These are phyloP conservation scores for human DNA, from an alignment of 2,113 vertebrate species.

Conservation along the genomic window DNA sequence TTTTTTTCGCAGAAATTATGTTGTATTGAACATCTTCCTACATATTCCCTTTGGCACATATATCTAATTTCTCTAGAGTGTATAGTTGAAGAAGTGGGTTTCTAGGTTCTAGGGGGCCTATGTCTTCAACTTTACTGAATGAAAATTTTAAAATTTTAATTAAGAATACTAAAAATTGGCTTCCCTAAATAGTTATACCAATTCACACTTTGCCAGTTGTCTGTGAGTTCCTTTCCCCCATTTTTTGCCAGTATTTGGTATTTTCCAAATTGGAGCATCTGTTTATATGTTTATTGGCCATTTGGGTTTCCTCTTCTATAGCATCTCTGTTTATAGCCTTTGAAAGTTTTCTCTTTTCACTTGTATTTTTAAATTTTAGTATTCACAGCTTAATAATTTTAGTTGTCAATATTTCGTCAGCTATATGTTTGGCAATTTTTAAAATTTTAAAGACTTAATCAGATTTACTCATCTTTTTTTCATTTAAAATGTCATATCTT, in stretches of 20 bases:
- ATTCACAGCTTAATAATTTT: background rate
- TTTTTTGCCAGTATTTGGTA: background rate
- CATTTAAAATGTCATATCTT: background rate
- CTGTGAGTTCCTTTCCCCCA: background rate
- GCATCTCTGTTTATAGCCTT: background rate
- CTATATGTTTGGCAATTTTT: background rate
- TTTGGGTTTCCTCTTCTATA: background rate
- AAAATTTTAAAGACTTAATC: background rate
- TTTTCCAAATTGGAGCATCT: background rate
- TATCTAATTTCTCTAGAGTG: background rate
- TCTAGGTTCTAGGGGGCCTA: background rate
- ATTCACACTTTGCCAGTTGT: background rate
- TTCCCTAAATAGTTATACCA: background rate
- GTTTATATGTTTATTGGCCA: background rate
- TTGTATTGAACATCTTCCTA: background rate
- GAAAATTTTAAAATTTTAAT: background rate
- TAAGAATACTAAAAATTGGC: background rate
- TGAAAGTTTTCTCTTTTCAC: background rate
- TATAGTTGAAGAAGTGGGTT: background rate
- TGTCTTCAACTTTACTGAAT: background rate
- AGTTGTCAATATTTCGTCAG: background rate
- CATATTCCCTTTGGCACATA: background rate
- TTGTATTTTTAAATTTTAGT: background rate
- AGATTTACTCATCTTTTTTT: background rate
- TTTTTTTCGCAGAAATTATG: background rate